Base-by-base conservation (phyloP, 2,797 vertebrate genomes). In the Chaetophractus vellerosus region DNA sequence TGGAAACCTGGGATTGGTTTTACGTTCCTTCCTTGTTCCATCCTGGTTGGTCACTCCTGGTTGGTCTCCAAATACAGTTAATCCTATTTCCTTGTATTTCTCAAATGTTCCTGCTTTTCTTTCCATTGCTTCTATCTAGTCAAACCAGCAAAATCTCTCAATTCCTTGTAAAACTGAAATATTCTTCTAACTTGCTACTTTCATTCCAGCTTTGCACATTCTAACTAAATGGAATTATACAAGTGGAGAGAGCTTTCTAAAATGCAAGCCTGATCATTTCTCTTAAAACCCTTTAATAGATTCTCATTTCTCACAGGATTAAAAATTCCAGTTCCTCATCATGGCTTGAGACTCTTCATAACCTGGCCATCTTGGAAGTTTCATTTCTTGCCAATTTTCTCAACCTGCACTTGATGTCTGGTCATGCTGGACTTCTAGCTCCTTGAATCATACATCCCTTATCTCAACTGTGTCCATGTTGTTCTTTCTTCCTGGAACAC, bases 201-300 rank as follows among this genome's bases (percentile, higher is more conserved):
- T 36, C n/a, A 1, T 72, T 41, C 28, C 5, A 80, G 28, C 23
- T 50, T 72, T 88, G 5, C 0, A 41, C 12, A 6, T 2, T 87
- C 50, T 88, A 52, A 76, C 68, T 91, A 52, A 33, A 82, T 78
- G 41, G 52, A 15, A 11, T 82, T n/a, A n/a, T 68, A 6, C 2
- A 88, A 48, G 8, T 26, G 91, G 90, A 80, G 18, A 36, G 19
- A 88, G 72, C 19, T 74, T 87, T 81, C 52, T 90, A 82, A 88
- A 72, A 50, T 66, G n/a, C 38, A 93, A 81, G 18, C 68, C 14
- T 63, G 82, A 83, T 83, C 23, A 71, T 16, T 88, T 94, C 15
- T 69, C 10, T 81, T 86, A 78, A 68, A 90, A 41, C 31, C 19
- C 8, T 71, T 89, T 63, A 71, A 57, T 48, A 21, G 2, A 36